Evolutionary conservation across 2,113 vertebrate species (phyloP), one percentile per base, ranked within the genome.

Genomic region (Ancistrus triradiatus): DNA sequence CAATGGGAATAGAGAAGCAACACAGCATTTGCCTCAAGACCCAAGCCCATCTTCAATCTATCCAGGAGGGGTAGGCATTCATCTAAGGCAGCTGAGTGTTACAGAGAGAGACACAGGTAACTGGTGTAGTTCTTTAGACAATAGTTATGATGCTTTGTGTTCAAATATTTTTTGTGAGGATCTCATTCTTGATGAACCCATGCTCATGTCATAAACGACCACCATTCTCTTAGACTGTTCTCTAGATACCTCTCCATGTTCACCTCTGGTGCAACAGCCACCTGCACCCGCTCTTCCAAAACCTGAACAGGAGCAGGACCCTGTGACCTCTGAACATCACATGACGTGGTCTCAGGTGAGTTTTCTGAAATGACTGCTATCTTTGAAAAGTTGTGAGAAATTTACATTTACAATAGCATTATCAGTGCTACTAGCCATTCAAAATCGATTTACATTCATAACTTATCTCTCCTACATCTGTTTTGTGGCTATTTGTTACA

Each of bases 241-340:
- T 28, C 59, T 75, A 6, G 81, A 81, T 53, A 70, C 74, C 4
- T 75, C 80, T 15, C 64, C 72, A 37, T 69, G 70, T 27, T 66
- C 70, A 37, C 37, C 69, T 14, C 59, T 66, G 28, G 43, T 31
- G 8, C 74, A 76, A 35, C 62, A 73, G 46, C 63, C 66, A 62
- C 64, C 67, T 17, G 33, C 60, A 65, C 63, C 65, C 49, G 57
- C 72, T 47, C 56, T 59, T 63, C 25, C 51, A 17, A 63, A 67
- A 28, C 68, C 48, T 55, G 40, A 60, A 19, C 27, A 33, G 3
- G 63, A 72, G 7, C 63, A 64, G 8, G 63, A 62, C 8, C 33
- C 40, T 1, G 17, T 43, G 14, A 49, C 63, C 19, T 53, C 72
- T 17, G 72, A 61, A 31, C 70, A 60, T 22, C 65, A 68, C 37